Conservation (phyloP, 2,113 vertebrate genomes). For the Leucoraja erinaceus region DNA sequence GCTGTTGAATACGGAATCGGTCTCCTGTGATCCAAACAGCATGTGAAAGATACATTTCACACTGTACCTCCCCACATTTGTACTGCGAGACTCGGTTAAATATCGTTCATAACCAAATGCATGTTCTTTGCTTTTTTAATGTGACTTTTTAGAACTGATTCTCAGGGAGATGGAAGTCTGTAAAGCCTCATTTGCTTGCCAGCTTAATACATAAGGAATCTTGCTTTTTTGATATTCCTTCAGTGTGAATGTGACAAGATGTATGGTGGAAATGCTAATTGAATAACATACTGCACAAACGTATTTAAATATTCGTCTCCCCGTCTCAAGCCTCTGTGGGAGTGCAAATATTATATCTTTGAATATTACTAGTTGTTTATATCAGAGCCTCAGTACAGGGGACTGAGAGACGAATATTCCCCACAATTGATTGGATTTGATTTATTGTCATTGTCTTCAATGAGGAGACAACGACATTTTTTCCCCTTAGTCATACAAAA, state of each 20-base stretch:
- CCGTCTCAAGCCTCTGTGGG: too few relatives aligned
- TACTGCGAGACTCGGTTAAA: not conserved
- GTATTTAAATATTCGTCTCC: not conserved
- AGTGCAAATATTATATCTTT: not conserved
- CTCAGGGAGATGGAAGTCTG: not conserved
- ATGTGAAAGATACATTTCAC: not conserved
- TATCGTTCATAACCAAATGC: not conserved
- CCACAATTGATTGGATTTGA: too few relatives aligned
- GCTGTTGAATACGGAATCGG: not conserved
- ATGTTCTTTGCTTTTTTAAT: not conserved
- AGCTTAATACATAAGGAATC: not conserved
- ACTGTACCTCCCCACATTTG: not conserved
- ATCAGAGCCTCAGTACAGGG: not conserved
- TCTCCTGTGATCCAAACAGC: not conserved
- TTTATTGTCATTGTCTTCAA: too few relatives aligned
- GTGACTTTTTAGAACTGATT: too few relatives aligned
- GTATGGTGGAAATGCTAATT: not conserved
- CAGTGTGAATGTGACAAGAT: not conserved
- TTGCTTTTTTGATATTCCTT: not conserved
- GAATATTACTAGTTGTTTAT: not conserved
- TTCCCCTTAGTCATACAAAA: too few relatives aligned
- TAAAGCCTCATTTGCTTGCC: not conserved
- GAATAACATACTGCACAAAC: not conserved
- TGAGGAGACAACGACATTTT: too few relatives aligned
- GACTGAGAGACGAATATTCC: not conserved